Evolutionary conservation across 2,113 vertebrate genomes (phyloP), one percentile per base, ranked within the genome.

Genomic region (Ctenodactylus gundi): DNA sequence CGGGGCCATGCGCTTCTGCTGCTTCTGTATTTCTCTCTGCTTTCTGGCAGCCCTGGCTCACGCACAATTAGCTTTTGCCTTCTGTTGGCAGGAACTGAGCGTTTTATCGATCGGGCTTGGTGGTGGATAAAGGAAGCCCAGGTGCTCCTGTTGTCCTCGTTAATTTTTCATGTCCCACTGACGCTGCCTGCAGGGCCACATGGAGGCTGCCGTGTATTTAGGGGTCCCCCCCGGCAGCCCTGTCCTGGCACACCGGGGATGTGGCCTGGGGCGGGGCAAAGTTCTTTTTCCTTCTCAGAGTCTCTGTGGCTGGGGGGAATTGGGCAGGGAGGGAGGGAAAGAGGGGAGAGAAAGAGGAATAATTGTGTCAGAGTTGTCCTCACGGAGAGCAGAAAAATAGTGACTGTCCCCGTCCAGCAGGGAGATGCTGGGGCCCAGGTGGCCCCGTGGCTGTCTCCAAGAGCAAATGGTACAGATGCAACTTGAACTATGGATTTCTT

Each of bases 51-150:
- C 57, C 44, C 4, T 23, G 36, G 18, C 70, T 31, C 20, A 64
- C 0, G 25, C 57, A 68, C 14, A 39, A 21, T 83, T 93, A 46
- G 31, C 11, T 41, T 88, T 77, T 85, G 44, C 44, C 67, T 75
- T 72, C 95, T 57, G 4, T 77, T 34, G 92, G 68, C 44, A 75
- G 46, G 78, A 96, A 44, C 75, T 23, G 31, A 94, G 64, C 44
- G 23, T 85, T 20, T 39, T 86, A 90, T 89, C 72, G 90, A 92
- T 92, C 70, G 10, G 29, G 53, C 92, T 77, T 87, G 83, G 75
- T 75, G 36, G 34, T 65, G 94, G 57, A 76, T 31, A 77, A 41
- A 87, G 76, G 68, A 58, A 76, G 80, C 44, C 62, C 41, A 29
- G 64, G 62, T 2, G 1, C 64, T 70, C 51, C 25, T 53, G 11